Evolutionary conservation across 1,140 invertebrate genomes (phyloP).

Genomic region (Drosophila teissieri): DNA sequence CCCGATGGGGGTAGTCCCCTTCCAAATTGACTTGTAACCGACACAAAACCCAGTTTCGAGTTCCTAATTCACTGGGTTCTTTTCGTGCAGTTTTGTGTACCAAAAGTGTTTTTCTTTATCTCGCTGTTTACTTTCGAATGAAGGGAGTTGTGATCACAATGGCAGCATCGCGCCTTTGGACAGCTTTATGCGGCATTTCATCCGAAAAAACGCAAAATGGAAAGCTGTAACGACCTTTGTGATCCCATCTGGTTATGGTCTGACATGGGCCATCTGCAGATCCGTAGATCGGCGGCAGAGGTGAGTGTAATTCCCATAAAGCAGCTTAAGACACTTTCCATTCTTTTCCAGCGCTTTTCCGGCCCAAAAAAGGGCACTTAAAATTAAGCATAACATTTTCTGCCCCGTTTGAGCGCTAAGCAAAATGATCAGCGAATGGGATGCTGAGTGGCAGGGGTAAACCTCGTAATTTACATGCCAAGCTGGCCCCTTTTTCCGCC

Average conservation of each 20-base stretch:
- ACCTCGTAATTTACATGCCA: slow-evolving; percentile 67
- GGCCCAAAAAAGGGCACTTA: slow-evolving; percentile 65
- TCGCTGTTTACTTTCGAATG: slow-evolving; percentile 26
- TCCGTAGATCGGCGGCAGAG: slow-evolving; percentile 58
- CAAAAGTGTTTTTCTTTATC: slow-evolving; percentile 30
- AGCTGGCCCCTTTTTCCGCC: slow-evolving; percentile 20
- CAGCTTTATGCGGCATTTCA: slow-evolving; percentile 55
- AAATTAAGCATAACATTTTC: slow-evolving; percentile 68
- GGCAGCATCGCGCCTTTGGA: slow-evolving; percentile 53
- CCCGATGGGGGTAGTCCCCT: slow-evolving; percentile 9
- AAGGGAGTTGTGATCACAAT: slow-evolving; percentile 51
- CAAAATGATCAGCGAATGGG: slow-evolving; percentile 70
- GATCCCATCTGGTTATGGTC: slow-evolving; percentile 57
- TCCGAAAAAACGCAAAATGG: slow-evolving; percentile 29
- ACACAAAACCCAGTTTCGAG: slow-evolving; percentile 5
- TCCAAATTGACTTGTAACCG: slow-evolving; percentile 51
- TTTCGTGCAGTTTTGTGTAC: slow-evolving; percentile 24
- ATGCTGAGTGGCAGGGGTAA: slow-evolving; percentile 46
- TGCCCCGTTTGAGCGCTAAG: slow-evolving; percentile 43
- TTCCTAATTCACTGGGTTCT: slow-evolving; percentile 6
- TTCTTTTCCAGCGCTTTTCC: slow-evolving; percentile 59
- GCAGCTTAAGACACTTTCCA: slow-evolving; percentile 77
- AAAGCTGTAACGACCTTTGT: slow-evolving; percentile 69
- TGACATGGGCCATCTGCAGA: slow-evolving; percentile 69
- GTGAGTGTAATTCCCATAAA: slow-evolving; percentile 76